These are phyloP conservation scores for Pollicipes pollicipes DNA, from an alignment of 1,140 invertebrate species.

Conservation along the genomic window DNA sequence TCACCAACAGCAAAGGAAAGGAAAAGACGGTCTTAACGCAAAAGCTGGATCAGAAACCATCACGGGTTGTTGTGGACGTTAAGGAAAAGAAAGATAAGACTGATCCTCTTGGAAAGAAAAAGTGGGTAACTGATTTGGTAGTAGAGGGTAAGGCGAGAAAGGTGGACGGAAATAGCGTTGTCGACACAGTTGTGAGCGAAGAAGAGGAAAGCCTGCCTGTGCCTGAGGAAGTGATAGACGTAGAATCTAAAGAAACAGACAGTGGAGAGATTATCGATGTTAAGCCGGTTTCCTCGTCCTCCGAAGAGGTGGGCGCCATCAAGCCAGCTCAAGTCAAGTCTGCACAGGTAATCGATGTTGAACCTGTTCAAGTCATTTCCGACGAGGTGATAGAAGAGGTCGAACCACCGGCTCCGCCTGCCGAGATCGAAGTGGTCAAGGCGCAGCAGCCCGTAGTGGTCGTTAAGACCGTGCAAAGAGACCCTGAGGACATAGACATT, in stretches of 20 bases:
- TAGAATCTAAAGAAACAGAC: not conserved
- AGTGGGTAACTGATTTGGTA: not conserved
- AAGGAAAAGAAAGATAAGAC: not conserved
- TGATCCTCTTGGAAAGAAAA: not conserved
- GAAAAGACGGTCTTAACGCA: not conserved
- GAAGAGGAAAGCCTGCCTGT: not conserved
- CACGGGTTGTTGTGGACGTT: not conserved
- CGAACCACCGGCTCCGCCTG: not conserved
- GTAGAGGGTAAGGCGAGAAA: not conserved
- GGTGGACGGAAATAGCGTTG: not conserved
- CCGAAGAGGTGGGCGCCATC: not conserved
- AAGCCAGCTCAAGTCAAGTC: too few relatives aligned
- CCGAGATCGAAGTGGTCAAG: not conserved
- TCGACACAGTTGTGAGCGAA: not conserved
- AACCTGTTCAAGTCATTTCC: too few relatives aligned
- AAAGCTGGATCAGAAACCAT: not conserved
- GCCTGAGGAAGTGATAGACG: not conserved
- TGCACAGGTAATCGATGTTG: too few relatives aligned
- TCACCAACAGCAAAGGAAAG: not conserved
- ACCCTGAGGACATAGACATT: not conserved
- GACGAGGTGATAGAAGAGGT: not conserved
- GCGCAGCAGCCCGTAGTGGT: not conserved
- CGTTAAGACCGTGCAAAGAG: not conserved
- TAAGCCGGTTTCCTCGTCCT: not conserved
- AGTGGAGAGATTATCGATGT: not conserved